Base-by-base conservation (phyloP, 2,113 vertebrate genomes). In the Brachypodius melanocephalos region DNA sequence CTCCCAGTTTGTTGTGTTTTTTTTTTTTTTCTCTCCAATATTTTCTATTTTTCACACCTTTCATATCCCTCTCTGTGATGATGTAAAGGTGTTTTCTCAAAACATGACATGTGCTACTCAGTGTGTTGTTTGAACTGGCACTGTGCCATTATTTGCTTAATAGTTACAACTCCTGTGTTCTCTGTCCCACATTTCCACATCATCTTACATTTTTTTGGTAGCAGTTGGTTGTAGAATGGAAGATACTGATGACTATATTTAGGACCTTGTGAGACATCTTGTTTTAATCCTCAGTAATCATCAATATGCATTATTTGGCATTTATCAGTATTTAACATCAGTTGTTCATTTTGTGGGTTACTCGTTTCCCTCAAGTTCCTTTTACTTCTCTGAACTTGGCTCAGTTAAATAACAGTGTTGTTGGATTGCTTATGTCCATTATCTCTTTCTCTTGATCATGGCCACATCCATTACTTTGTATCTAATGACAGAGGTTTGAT, bases 11-110 rank as follows among this genome's bases (percentile, higher is more conserved):
- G 8, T 25, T 63, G 5, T 25, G n/a, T n/a, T n/a, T 26, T 13
- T 13, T 42, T 3, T 29, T 19, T 17, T 40, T 57, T 66, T 57
- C 16, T 0, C 1, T 5, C 21, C 9, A 26, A 1, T 46, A 4
- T 80, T 57, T 84, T 66, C 11, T 74, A 14, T 16, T 69, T 91
- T 81, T 71, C 36, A 25, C 17, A 85, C 25, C 26, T 80, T 49
- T 73, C 12, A 14, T 71, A 22, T 63, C 36, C 10, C 8, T 75
- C 1, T 57, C 18, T 36, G 22, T 40, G 69, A 19, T 52, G 46
- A 61, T 32, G 31, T 68, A 36, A 57, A 74, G 38, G 8, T 67
- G 4, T 63, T 20, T 67, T 82, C 62, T 24, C 36, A 48, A 57
- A 85, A 40, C 4, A 18, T 15, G 26, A 8, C 14, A 34, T 11